A percentile compares a stretch with the other conserved stretches of the same genome.
These are phyloP conservation scores for Platorchestia sp. DNA, from an alignment of 1,140 invertebrate species.

Conservation along the genomic window DNA sequence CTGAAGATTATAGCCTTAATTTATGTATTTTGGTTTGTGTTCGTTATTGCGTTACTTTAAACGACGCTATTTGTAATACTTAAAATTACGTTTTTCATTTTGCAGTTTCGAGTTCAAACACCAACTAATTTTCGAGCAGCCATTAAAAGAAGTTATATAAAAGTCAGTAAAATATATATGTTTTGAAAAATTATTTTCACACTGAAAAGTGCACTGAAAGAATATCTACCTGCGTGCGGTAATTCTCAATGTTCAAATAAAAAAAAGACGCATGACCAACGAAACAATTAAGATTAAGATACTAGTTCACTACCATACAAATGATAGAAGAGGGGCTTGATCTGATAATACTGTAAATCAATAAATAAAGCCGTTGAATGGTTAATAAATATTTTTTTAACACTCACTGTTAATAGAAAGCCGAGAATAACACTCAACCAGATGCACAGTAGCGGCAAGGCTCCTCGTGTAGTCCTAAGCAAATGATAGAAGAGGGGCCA, in stretches of 20 bases:
- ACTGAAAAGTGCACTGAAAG: background rate
- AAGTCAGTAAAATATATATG: background rate
- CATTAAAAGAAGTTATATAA: no score
- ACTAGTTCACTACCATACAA: background rate
- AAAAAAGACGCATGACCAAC: background rate
- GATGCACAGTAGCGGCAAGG: no score
- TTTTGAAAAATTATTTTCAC: background rate
- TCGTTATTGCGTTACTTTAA: no score
- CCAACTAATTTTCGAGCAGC: background rate
- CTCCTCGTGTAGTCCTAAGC: no score
- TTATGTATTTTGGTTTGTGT: no score
- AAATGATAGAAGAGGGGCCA: no score
- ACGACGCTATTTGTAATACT: background rate
- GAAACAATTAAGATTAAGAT: background rate
- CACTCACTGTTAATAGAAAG: no score
- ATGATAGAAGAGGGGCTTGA: background rate
- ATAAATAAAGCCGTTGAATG: background rate
- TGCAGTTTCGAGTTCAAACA: background rate
- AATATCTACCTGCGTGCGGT: background rate
- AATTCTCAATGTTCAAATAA: background rate
- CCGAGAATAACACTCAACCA: no score
- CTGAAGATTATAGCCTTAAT: no score
- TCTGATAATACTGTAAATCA: background rate
- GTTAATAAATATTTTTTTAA: no score
- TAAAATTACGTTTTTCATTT: background rate